Conservation (phyloP, 2,888 invertebrate species). For the Phengaris arion region DNA sequence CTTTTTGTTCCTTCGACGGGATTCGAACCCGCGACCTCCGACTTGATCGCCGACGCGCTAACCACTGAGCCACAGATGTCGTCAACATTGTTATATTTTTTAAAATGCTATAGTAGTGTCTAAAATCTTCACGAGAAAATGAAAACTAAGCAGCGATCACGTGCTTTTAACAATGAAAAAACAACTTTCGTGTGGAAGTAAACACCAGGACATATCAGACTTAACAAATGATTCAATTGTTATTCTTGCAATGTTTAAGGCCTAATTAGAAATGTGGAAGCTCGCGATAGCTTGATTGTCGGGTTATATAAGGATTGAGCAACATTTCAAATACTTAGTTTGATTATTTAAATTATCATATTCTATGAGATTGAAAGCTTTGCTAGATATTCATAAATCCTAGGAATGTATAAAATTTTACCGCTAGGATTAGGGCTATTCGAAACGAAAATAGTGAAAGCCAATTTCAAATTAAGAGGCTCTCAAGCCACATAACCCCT, state of each 20-base stretch:
- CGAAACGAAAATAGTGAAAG: too few relatives aligned
- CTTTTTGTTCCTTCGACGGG: too few relatives aligned
- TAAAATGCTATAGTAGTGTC: too few relatives aligned
- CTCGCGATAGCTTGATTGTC: neutral
- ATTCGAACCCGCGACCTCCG: too few relatives aligned
- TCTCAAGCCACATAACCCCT: too few relatives aligned
- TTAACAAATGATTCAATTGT: slow-evolving; percentile 3
- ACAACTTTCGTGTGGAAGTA: neutral
- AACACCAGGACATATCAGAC: neutral
- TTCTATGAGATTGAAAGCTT: neutral
- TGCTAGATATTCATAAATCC: neutral
- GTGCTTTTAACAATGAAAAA: neutral
- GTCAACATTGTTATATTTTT: too few relatives aligned
- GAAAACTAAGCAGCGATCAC: neutral
- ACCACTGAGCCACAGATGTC: too few relatives aligned
- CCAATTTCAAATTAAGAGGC: too few relatives aligned
- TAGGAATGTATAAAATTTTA: too few relatives aligned
- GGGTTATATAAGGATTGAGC: neutral
- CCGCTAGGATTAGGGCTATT: too few relatives aligned
- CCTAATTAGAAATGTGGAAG: slow-evolving; percentile 6
- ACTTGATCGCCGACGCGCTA: too few relatives aligned
- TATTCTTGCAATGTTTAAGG: neutral
- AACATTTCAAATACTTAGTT: neutral
- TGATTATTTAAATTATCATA: neutral
- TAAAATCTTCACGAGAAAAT: neutral